These are phyloP conservation scores for Heterohyrax brucei DNA, from an alignment of 2,797 vertebrate species.

Conservation along the genomic window DNA sequence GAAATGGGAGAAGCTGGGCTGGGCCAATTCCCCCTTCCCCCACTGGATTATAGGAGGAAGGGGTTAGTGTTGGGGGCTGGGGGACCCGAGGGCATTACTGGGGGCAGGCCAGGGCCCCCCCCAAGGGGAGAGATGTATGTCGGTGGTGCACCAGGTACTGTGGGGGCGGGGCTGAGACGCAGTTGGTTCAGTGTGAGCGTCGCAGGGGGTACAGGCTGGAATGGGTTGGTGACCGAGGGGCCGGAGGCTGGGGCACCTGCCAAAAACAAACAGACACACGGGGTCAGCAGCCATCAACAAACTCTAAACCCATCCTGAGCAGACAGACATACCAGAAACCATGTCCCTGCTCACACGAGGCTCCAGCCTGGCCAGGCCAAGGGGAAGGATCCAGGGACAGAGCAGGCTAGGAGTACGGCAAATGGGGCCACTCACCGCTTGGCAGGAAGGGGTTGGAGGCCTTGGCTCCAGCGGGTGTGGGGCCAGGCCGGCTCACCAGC, in stretches of 20 bases:
- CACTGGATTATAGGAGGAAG: constrained; percentile 87
- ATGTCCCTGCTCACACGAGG: no score
- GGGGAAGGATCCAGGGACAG: background rate
- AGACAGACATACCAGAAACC: no score
- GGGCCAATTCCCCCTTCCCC: background rate
- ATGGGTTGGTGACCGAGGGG: constrained; percentile 87
- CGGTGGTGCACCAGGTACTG: constrained; percentile 84
- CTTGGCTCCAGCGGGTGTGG: constrained; percentile 73
- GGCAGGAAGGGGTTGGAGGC: constrained; percentile 88
- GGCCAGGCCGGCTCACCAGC: constrained; percentile 91
- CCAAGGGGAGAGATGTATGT: constrained; percentile 87
- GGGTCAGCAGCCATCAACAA: background rate
- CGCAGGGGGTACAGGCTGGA: constrained; percentile 84
- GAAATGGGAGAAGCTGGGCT: background rate
- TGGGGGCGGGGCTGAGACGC: constrained; percentile 86
- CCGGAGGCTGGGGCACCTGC: constrained; percentile 57
- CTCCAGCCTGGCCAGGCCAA: no score
- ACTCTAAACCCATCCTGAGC: no score
- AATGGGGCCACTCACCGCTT: constrained; percentile 77
- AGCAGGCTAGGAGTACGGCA: background rate
- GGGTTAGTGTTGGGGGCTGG: constrained; percentile 89
- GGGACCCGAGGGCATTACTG: constrained; percentile 86
- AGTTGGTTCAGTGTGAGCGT: constrained; percentile 88
- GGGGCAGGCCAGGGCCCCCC: constrained; percentile 86
- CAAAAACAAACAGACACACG: background rate